Evolutionary conservation across 2,113 vertebrate species (phyloP).

Genomic region (Brachyhypopomus gauderio): DNA sequence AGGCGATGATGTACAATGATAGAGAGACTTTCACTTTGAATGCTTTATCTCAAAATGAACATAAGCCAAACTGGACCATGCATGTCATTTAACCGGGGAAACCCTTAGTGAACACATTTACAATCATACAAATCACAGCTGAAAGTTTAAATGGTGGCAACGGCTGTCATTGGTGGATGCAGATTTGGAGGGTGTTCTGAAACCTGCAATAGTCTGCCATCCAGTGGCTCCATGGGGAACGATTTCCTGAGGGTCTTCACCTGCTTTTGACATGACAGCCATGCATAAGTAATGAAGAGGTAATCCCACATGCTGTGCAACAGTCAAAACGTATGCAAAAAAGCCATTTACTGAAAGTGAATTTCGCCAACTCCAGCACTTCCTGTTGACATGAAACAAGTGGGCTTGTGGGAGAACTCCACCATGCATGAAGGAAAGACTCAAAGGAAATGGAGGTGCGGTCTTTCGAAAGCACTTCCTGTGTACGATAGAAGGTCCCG

Average conservation of each 20-base stretch:
- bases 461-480: slow-evolving; percentile 85
- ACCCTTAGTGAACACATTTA: background rate
- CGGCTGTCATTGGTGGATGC: no score
- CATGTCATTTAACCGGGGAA: background rate
- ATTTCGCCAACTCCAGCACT: slow-evolving; percentile 22
- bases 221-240: slow-evolving; percentile 43
- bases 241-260: background rate
- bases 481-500: slow-evolving; percentile 88
- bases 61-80: background rate
- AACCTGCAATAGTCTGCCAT: slow-evolving; percentile 48
- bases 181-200: background rate
- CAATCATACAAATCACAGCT: background rate
- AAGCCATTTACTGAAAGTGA: slow-evolving; percentile 49
- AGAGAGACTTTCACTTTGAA: no score
- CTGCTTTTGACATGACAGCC: background rate
- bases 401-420: slow-evolving; percentile 15
- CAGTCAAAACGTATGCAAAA: slow-evolving; percentile 35
- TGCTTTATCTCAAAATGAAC: no score
- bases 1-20: no score
- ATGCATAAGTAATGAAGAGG: background rate
- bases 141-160: no score
- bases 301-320: background rate
- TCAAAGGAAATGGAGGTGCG: background rate
- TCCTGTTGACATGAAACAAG: slow-evolving; percentile 4
- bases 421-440: background rate